phyloP scores from a whole-genome alignment of 1,140 invertebrate genomes.

The Drosophila ambigua region DNA sequence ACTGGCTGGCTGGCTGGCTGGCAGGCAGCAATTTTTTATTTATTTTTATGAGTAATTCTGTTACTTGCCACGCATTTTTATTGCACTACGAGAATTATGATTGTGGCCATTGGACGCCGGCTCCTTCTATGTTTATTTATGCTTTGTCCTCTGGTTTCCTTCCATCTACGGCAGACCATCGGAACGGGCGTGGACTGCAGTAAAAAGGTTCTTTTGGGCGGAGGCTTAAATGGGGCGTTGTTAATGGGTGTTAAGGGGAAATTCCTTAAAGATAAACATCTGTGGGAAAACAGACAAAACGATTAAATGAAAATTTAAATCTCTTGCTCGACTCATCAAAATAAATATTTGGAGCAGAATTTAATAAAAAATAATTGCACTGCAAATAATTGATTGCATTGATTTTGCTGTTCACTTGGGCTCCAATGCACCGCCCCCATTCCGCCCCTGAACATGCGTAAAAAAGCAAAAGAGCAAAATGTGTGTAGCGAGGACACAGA shows the following conservation, averaged over 20 bases:
- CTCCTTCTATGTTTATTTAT: constrained; percentile 29
- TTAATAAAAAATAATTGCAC: too few relatives aligned
- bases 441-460: constrained; percentile 22
- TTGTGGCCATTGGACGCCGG: constrained; percentile 49
- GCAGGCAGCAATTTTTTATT: constrained; percentile 69
- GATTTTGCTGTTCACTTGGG: too few relatives aligned
- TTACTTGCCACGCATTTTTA: constrained; percentile 73
- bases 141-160: constrained; percentile 6
- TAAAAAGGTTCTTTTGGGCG: too few relatives aligned
- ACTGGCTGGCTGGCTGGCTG: not conserved
- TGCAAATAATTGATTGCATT: too few relatives aligned
- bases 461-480: constrained; percentile 37
- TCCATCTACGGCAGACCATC: not conserved
- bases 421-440: too few relatives aligned
- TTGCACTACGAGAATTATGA: constrained; percentile 68
- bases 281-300: too few relatives aligned
- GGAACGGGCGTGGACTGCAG: constrained; percentile 10
- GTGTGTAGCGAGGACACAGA: constrained; percentile 17
- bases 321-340: too few relatives aligned
- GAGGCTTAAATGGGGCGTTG: too few relatives aligned
- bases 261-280: too few relatives aligned
- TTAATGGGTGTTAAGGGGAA: too few relatives aligned
- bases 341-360: too few relatives aligned
- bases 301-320: not conserved
- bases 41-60: constrained; percentile 74